Base-by-base conservation (phyloP, 53 echinoderm and acorn worm species). In the Paracentrotus lividus region DNA sequence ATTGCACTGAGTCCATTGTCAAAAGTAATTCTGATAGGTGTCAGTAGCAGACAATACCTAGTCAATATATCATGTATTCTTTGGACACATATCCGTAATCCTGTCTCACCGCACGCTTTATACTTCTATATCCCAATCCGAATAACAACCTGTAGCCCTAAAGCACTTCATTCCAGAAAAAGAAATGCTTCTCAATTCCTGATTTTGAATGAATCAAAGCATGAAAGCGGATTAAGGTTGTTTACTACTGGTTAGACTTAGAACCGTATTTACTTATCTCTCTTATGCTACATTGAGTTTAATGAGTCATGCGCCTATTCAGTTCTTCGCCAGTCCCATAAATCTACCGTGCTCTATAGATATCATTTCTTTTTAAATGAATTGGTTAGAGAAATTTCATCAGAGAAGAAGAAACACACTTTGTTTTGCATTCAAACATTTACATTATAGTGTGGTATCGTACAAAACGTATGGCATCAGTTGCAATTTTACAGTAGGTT, bases 251-350 rank as follows among this genome's bases (percentile, higher is more conserved):
- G 44, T 42, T 44, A 77, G n/a, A n/a, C n/a, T n/a, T n/a, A n/a
- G 77, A 16, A 21, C 34, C 77, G 20, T 77, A 77, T 77, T 77
- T 77, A 23, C 77, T 77, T 77, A 77, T 77, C 77, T 23, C 77
- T 77, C 77, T n/a, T n/a, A 77, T 77, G 77, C 77, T 77, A 77
- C 77, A 43, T 77, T 77, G 77, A 42, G 6, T 77, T 77, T 77
- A 77, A 77, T 77, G 77, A 77, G 77, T 77, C 77, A 77, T 77
- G 43, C 77, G 21, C 77, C 77, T 42, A 77, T 77, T 77, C 77
- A 77, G 20, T 42, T 23, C 77, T 77, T 42, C 42, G 23, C 21
- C 20, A 18, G 8, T 18, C 77, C 43, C 77, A 77, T 77, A 13
- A 77, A 77, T 77, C 15, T 44, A 42, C 43, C 23, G 14, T n/a